A percentile compares a stretch with the other conserved stretches of the same genome.
These are phyloP conservation scores for Psix sp. DNA, from an alignment of 1,140 invertebrate genomes.

Conservation along the genomic window DNA sequence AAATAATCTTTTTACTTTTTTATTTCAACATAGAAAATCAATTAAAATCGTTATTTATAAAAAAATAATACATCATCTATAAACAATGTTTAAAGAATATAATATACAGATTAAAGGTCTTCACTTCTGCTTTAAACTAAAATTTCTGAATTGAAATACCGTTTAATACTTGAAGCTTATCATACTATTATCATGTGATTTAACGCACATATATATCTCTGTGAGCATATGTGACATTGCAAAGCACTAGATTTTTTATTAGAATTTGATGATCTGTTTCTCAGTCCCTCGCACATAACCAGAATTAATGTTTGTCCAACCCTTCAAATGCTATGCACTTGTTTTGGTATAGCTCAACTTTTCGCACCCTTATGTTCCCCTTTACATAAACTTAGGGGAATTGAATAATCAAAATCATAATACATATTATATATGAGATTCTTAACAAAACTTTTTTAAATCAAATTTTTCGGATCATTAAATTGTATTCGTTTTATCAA, in stretches of 20 bases:
- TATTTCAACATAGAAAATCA: too few species aligned
- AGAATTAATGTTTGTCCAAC: conserved; percentile 65
- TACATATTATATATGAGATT: conserved; percentile 14
- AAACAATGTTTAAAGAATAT: background rate
- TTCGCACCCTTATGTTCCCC: conserved; percentile 25
- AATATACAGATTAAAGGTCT: background rate
- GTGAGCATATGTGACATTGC: conserved; percentile 63
- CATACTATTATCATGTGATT: conserved; percentile 40
- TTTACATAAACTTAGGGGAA: conserved; percentile 11
- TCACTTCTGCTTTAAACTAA: background rate
- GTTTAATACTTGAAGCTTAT: too few species aligned
- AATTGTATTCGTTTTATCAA: conserved; percentile 1
- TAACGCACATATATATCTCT: conserved; percentile 8
- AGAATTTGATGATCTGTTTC: conserved; percentile 69
- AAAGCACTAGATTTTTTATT: conserved; percentile 67
- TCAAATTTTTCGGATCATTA: conserved; percentile 24
- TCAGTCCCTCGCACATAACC: conserved; percentile 33
- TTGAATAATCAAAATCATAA: conserved; percentile 38
- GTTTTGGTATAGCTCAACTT: conserved; percentile 6
- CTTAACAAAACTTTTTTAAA: conserved; percentile 9
- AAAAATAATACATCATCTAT: too few species aligned
- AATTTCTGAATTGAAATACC: background rate
- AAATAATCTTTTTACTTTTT: too few species aligned
- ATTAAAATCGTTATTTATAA: too few species aligned
- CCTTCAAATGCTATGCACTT: conserved; percentile 49